Evolutionary conservation across 2,113 vertebrate species (phyloP).

Genomic region (Puffinus mauretanicus): DNA sequence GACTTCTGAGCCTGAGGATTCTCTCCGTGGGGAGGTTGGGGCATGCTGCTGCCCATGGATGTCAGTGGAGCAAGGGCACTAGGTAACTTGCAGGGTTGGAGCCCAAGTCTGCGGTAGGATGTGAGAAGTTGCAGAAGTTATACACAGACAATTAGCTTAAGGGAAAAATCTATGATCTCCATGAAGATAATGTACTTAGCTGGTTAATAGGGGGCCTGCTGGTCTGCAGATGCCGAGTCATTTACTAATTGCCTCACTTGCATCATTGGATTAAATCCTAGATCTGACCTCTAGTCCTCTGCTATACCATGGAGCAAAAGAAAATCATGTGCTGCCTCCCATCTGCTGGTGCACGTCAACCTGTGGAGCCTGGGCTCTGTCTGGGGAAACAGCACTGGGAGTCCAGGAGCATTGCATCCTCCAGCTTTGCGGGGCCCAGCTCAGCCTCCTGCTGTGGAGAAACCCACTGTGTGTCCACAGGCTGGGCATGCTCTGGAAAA

Average conservation of each 20-base stretch:
- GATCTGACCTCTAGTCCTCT: background rate
- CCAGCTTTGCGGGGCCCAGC: background rate
- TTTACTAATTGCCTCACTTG: background rate
- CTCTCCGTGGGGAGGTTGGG: accelerated
- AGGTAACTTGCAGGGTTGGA: background rate
- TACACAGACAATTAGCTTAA: background rate
- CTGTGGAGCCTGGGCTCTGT: background rate
- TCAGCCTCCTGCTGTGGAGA: background rate
- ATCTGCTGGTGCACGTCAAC: background rate
- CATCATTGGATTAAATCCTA: background rate
- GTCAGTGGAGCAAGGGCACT: too few species aligned
- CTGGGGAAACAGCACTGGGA: background rate
- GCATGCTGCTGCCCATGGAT: accelerated
- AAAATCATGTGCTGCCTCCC: background rate
- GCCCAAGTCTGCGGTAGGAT: background rate
- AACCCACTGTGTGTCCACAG: background rate
- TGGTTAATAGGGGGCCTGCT: conserved; percentile 14
- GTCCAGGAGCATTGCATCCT: background rate
- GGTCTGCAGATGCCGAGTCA: conserved; percentile 29
- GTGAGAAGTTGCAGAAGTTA: background rate
- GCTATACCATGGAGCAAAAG: background rate
- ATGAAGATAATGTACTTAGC: background rate
- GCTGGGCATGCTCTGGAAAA: background rate
- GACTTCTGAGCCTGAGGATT: background rate
- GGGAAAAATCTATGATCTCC: background rate